A percentile compares a stretch with the other conserved stretches of the same genome.
Conservation (phyloP, 1,140 invertebrate species). For the Riptortus pedestris region DNA sequence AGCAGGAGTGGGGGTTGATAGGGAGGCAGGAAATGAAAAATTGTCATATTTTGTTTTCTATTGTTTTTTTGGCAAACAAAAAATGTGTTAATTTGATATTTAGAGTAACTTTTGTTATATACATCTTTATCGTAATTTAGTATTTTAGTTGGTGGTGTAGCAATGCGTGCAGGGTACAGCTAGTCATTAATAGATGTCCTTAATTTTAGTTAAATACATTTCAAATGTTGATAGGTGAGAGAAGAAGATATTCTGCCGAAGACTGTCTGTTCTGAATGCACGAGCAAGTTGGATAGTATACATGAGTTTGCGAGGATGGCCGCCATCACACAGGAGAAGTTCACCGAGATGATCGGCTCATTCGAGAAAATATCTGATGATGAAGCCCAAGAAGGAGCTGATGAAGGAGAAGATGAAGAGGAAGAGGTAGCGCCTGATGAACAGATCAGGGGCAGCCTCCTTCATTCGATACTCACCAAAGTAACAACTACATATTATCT, state of each 20-base stretch:
- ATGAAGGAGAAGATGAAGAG: slow-evolving; percentile 31
- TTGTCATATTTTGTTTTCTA: slow-evolving; percentile 1
- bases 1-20: too few relatives aligned
- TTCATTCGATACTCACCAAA: slow-evolving; percentile 46
- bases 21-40: too few relatives aligned
- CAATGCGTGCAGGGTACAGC: slow-evolving; percentile 37
- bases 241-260: slow-evolving; percentile 46
- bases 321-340: slow-evolving; percentile 43
- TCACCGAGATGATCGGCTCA: slow-evolving; percentile 29
- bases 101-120: background rate
- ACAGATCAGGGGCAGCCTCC: slow-evolving; percentile 37
- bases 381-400: slow-evolving; percentile 27
- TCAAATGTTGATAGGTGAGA: slow-evolving; percentile 38
- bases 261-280: slow-evolving; percentile 44
- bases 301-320: slow-evolving; percentile 48
- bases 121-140: slow-evolving; percentile 26
- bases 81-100: background rate
- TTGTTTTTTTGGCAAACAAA: slow-evolving; percentile 18
- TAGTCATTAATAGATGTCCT: slow-evolving; percentile 19
- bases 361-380: slow-evolving; percentile 30
- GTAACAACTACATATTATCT: slow-evolving; percentile 32
- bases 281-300: slow-evolving; percentile 44
- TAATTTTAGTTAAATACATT: background rate
- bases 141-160: slow-evolving; percentile 35
- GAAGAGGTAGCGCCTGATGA: slow-evolving; percentile 26